These are phyloP conservation scores for Brachypalpus laphriformis DNA, from an alignment of 2,888 invertebrate species.

Conservation along the genomic window DNA sequence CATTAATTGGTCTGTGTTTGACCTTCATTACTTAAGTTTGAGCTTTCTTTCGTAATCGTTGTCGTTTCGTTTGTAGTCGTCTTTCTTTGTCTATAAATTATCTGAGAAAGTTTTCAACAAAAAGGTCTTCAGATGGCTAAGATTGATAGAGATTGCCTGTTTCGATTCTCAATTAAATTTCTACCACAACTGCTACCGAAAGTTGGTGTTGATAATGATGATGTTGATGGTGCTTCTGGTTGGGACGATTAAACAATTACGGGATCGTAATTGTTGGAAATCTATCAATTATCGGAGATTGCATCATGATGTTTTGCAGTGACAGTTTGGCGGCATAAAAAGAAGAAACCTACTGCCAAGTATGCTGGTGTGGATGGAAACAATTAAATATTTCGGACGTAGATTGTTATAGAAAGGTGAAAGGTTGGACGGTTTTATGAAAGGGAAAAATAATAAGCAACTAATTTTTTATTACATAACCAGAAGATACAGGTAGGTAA, in stretches of 20 bases:
- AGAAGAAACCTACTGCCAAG: too few relatives aligned
- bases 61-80: not conserved
- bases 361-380: too few relatives aligned
- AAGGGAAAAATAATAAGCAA: too few relatives aligned
- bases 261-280: not conserved
- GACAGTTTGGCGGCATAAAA: too few relatives aligned
- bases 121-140: not conserved
- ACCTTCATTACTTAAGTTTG: too few relatives aligned
- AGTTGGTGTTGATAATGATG: not conserved
- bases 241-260: not conserved
- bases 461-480: too few relatives aligned
- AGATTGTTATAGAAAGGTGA: not conserved
- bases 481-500: too few relatives aligned
- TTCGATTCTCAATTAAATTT: conserved; percentile 32
- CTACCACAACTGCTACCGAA: not conserved
- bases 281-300: not conserved
- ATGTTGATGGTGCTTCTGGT: too few relatives aligned
- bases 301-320: not conserved
- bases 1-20: conserved; percentile 54
- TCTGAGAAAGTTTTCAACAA: conserved; percentile 31
- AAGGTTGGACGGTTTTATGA: too few relatives aligned
- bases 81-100: not conserved
- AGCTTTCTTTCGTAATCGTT: conserved; percentile 24
- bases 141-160: not conserved
- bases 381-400: too few relatives aligned